These are phyloP conservation scores for Ceratosolen solmsi DNA, from an alignment of 1,140 invertebrate species.

Conservation along the genomic window DNA sequence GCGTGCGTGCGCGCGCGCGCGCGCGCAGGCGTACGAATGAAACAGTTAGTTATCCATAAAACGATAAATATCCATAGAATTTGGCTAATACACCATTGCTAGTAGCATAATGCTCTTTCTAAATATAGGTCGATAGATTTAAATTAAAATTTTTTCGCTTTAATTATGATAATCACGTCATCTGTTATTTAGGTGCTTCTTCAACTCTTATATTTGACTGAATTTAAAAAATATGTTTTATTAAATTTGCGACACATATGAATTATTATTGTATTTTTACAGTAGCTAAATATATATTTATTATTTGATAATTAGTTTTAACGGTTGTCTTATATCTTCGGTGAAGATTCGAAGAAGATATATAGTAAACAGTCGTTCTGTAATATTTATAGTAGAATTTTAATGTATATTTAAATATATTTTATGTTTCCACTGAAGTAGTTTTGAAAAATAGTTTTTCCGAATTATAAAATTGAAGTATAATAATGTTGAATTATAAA, in stretches of 20 bases:
- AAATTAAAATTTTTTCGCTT: neutral
- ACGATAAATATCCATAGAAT: constrained; percentile 46
- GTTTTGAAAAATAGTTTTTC: constrained; percentile 24
- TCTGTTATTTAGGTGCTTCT: too few species aligned
- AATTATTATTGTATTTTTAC: constrained; percentile 20
- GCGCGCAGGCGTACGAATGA: constrained; percentile 48
- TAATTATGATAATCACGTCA: too few species aligned
- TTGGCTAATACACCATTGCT: constrained; percentile 40
- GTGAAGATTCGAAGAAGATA: constrained; percentile 32
- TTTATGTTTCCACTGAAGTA: neutral
- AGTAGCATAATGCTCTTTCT: constrained; percentile 47
- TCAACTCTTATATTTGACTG: constrained; percentile 22
- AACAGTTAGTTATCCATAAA: constrained; percentile 47
- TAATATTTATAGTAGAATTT: constrained; percentile 10
- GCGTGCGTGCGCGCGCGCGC: constrained; percentile 50
- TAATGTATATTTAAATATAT: constrained; percentile 16
- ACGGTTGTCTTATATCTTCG: constrained; percentile 17
- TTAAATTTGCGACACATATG: constrained; percentile 28
- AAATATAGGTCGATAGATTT: constrained; percentile 14
- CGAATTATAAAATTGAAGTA: constrained; percentile 32
- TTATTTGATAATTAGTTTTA: constrained; percentile 6
- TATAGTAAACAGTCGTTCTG: constrained; percentile 13
- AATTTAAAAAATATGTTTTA: constrained; percentile 22
- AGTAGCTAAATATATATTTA: constrained; percentile 11
- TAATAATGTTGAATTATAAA: constrained; percentile 35